Percentiles rank a stretch among this genome's conserved stretches.
Evolutionary conservation across 2,888 invertebrate species (phyloP).

Genomic region (Drosophila antonietae): DNA sequence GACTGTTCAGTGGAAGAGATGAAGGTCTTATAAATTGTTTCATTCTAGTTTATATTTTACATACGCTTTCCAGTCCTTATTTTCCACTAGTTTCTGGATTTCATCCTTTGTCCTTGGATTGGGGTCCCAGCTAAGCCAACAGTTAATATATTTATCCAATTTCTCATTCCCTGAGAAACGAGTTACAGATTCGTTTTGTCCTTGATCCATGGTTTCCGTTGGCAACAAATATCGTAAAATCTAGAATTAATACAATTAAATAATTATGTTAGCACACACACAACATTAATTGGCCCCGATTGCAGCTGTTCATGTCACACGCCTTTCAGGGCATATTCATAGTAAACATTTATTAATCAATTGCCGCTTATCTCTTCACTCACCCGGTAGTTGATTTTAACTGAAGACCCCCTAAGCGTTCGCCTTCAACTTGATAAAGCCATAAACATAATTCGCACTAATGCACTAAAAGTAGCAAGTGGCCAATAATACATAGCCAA

Average conservation of each 20-base stretch:
- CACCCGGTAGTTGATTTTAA: constrained; percentile 23
- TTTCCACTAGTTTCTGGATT: constrained; percentile 87
- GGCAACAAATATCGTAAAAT: constrained; percentile 5
- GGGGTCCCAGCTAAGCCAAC: constrained; percentile 91
- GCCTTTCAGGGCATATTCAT: neutral
- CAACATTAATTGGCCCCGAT: constrained; percentile 9
- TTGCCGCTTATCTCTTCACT: constrained; percentile 27
- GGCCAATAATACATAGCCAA: neutral
- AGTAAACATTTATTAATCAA: constrained; percentile 13
- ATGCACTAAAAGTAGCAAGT: neutral
- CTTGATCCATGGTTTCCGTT: constrained; percentile 22
- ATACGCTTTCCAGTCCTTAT: constrained; percentile 85
- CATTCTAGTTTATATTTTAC: constrained; percentile 13
- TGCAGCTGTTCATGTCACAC: constrained; percentile 9
- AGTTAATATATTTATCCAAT: constrained; percentile 88
- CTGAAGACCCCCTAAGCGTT: constrained; percentile 10
- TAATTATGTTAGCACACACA: neutral
- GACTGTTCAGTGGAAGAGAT: constrained; percentile 27
- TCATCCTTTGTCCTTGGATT: constrained; percentile 88
- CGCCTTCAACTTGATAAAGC: constrained; percentile 8
- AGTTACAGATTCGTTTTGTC: constrained; percentile 28
- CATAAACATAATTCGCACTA: constrained; percentile 8
- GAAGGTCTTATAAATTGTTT: neutral
- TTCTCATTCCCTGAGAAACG: constrained; percentile 76
- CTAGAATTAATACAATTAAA: constrained; percentile 16